Base-by-base conservation (phyloP, 2,888 invertebrate genomes). In the Ectemnius cavifrons region DNA sequence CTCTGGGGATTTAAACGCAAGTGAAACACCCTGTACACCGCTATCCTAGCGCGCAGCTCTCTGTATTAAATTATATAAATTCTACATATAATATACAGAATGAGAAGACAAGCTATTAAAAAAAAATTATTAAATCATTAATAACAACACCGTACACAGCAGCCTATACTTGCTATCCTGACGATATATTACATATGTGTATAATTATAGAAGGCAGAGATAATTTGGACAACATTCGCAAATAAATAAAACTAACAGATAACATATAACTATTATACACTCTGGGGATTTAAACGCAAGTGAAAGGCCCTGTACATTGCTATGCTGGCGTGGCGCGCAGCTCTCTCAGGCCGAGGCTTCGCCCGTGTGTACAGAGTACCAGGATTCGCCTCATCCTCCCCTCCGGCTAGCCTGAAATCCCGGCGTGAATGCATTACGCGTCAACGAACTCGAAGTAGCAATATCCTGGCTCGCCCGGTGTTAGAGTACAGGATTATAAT, bases 401-500 rank as follows among this genome's bases (percentile, higher is more conserved):
- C 4, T 14, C 52, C 2, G 78, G 78, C 83, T 79, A 74, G 83
- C 86, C 80, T 37, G 37, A 88, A 89, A 90, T 87, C 88, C 88
- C 84, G 79, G 84, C 86, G 87, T 86, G 89, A 90, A 90, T 90
- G 90, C 90, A 90, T 90, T 90, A 90, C 90, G 91, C 90, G 89
- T 90, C 90, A 90, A 90, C 89, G 90, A 89, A 84, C 84, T 69
- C 87, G 82, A 88, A 91, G 90, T 91, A 90, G 90, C 90, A 91
- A 91, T 91, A 91, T 91, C 90, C 90, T 90, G 90, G 88, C 86
- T 86, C 79, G 8, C 80, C 85, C 78, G 83, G 80, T 85, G 85
- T 82, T 84, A 83, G 84, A 87, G 87, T 81, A 80, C 82, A 80
- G 83, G 84, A 90, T 90, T 90, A 89, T 88, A 90, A 90, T 90